A percentile compares a stretch with the other conserved stretches of the same genome.
phyloP scores from a whole-genome alignment of 2,888 invertebrate genomes.

The Helobdella robusta region DNA sequence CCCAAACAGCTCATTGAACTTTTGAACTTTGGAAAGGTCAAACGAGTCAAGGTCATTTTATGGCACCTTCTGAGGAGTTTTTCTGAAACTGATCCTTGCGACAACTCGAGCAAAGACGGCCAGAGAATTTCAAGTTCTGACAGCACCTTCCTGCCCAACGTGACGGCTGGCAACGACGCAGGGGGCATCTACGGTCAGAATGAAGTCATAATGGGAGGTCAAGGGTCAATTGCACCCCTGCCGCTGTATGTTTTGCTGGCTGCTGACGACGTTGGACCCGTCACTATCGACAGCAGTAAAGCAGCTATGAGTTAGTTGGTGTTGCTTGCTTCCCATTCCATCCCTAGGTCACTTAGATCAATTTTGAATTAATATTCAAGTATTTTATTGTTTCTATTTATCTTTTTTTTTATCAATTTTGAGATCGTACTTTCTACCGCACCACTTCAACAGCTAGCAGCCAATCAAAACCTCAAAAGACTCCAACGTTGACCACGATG shows the following conservation, averaged over 20 bases:
- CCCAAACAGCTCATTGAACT: constrained; percentile 97
- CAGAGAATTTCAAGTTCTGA: constrained; percentile 10
- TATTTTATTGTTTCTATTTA: no score
- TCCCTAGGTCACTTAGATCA: no score
- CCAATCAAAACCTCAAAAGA: neutral
- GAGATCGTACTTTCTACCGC: no score
- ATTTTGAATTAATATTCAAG: no score
- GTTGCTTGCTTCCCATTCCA: no score
- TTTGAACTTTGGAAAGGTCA: constrained; percentile 81
- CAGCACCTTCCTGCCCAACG: neutral
- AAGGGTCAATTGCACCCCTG: constrained; percentile 91
- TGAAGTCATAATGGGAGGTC: constrained; percentile 61
- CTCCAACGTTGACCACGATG: neutral
- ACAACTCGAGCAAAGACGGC: constrained; percentile 33
- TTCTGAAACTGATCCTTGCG: constrained; percentile 37
- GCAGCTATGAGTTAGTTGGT: no score
- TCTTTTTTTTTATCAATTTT: no score
- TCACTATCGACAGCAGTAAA: no score
- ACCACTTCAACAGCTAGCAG: no score
- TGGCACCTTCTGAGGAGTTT: constrained; percentile 80
- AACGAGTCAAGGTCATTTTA: constrained; percentile 94
- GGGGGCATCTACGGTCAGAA: constrained; percentile 34
- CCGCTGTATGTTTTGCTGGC: constrained; percentile 90
- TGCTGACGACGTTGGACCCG: constrained; percentile 60
- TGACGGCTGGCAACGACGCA: constrained; percentile 25